These are phyloP conservation scores for Drosophila rellima DNA, from an alignment of 2,888 invertebrate genomes.

Conservation along the genomic window DNA sequence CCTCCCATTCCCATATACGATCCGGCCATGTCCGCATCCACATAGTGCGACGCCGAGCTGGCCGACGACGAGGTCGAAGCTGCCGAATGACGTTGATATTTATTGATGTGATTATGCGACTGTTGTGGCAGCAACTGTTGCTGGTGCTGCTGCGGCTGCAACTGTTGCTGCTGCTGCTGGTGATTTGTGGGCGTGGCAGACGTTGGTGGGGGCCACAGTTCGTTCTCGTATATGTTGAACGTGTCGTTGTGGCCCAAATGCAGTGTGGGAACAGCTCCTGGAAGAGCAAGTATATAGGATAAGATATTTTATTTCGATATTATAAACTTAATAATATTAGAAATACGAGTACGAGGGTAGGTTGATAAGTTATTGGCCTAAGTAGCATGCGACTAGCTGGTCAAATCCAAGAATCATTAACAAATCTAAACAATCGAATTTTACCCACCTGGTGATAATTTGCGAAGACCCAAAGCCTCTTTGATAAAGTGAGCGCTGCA, in stretches of 20 bases:
- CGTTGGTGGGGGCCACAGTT: constrained; percentile 79
- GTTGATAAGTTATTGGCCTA: too few species aligned
- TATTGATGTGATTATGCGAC: constrained; percentile 41
- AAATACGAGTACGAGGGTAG: too few species aligned
- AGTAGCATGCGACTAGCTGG: too few species aligned
- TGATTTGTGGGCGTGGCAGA: constrained; percentile 48
- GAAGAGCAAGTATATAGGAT: neutral
- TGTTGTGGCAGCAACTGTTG: constrained; percentile 43
- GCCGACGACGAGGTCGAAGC: constrained; percentile 75
- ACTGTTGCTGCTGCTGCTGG: constrained; percentile 46
- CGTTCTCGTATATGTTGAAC: constrained; percentile 83
- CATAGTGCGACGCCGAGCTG: constrained; percentile 69
- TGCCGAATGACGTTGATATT: constrained; percentile 72
- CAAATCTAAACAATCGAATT: neutral
- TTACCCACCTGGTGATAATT: constrained; percentile 76
- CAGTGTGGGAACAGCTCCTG: constrained; percentile 82
- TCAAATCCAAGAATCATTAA: too few species aligned
- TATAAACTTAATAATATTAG: too few species aligned
- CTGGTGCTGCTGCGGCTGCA: constrained; percentile 29
- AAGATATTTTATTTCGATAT: neutral
- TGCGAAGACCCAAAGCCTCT: constrained; percentile 80
- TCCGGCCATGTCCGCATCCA: constrained; percentile 59
- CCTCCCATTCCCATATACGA: constrained; percentile 52
- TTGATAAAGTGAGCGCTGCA: constrained; percentile 84
- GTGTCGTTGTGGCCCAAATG: constrained; percentile 82